Percentiles rank a stretch among this genome's conserved stretches.
Evolutionary conservation across 23 tunicate species (phyloP).

Genomic region (Botrylloides violaceus): DNA sequence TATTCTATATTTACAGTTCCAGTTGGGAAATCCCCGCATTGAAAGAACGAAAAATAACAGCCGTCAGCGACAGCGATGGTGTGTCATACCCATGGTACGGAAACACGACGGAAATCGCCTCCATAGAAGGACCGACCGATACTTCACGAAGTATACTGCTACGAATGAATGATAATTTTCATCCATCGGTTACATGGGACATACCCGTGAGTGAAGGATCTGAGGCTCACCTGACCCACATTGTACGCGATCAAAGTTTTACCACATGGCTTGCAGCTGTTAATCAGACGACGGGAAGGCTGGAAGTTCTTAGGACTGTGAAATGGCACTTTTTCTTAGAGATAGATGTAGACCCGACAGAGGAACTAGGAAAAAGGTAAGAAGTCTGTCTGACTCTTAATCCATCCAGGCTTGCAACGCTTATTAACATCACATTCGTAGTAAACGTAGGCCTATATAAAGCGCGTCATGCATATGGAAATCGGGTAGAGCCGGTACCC

Average conservation of each 20-base stretch:
- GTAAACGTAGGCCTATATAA: too few species aligned
- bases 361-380: slow-evolving; percentile 65
- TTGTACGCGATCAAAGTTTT: slow-evolving; percentile 91
- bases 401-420: too few species aligned
- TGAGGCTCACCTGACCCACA: slow-evolving; percentile 83
- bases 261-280: slow-evolving; percentile 99
- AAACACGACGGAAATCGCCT: slow-evolving; percentile 98
- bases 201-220: slow-evolving; percentile 98
- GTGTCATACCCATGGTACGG: slow-evolving; percentile 99
- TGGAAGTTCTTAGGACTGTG: slow-evolving; percentile 90
- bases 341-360: slow-evolving; percentile 87
- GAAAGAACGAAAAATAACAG: slow-evolving; percentile 70
- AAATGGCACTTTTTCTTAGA: slow-evolving; percentile 95
- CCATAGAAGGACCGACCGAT: slow-evolving; percentile 93
- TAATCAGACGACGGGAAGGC: slow-evolving; percentile 92
- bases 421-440: too few species aligned
- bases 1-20: slow-evolving; percentile 53
- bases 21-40: slow-evolving; percentile 99
- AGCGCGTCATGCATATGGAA: too few species aligned
- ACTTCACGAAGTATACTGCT: slow-evolving; percentile 62
- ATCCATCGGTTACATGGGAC: slow-evolving; percentile 99
- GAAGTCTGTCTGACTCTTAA: background rate
- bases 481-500: too few species aligned
- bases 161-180: slow-evolving; percentile 99
- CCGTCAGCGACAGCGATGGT: slow-evolving; percentile 99